Conservation (phyloP, 2,888 invertebrate genomes). For the Philhelius pedissequus region DNA sequence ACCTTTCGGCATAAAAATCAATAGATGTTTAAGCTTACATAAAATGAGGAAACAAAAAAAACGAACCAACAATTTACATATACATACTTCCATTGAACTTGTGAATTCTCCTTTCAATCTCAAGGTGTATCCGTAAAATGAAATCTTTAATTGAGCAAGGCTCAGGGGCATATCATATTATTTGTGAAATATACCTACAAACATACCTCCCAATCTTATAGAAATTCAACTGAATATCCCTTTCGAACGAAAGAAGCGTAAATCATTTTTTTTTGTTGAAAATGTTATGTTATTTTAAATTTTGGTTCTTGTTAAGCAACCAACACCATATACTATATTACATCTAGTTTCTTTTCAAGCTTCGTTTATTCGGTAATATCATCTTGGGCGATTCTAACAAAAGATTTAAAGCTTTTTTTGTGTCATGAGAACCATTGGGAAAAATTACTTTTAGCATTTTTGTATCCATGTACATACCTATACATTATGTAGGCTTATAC, state of each 20-base stretch:
- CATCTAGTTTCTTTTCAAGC: background rate
- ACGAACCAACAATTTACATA: background rate
- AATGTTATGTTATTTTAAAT: background rate
- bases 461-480: too few relatives aligned
- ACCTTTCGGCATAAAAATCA: background rate
- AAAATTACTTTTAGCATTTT: background rate
- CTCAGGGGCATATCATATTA: background rate
- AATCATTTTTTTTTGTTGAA: background rate
- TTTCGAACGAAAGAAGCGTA: background rate
- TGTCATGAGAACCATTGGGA: background rate
- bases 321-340: background rate
- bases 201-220: background rate
- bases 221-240: background rate
- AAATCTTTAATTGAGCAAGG: background rate
- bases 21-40: background rate
- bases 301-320: background rate
- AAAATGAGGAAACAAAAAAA: background rate
- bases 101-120: background rate
- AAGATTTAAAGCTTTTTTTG: background rate
- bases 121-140: background rate
- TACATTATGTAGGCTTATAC: background rate
- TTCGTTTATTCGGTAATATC: background rate
- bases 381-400: background rate
- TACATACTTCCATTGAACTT: background rate
- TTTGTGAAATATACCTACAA: background rate